phyloP scores from a whole-genome alignment of 2,113 vertebrate species.

The Ceyx melanurus region DNA sequence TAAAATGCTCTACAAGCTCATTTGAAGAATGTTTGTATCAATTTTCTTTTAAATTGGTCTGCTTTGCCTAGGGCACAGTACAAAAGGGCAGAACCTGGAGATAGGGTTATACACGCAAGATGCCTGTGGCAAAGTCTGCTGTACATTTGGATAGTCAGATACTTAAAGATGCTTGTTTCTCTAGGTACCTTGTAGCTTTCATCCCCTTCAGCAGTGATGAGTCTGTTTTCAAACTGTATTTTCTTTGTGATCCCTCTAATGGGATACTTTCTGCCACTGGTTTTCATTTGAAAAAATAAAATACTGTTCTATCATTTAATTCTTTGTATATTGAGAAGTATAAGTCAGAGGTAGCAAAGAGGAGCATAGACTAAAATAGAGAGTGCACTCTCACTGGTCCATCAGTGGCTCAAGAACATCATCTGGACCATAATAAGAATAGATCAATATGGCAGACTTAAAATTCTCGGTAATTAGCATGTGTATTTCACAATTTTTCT shows the following conservation, averaged over 20 bases:
- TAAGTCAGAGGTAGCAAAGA: not conserved
- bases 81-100: not conserved
- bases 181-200: conserved; percentile 14
- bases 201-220: not conserved
- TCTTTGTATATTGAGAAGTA: not conserved
- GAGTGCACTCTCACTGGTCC: not conserved
- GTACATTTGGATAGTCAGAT: conserved; percentile 8
- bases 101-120: fast-evolving
- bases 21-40: not conserved
- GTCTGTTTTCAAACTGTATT: not conserved
- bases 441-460: not conserved
- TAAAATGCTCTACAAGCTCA: not conserved
- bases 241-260: conserved; percentile 2
- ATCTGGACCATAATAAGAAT: not conserved
- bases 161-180: conserved; percentile 8
- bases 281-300: not conserved
- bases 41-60: not conserved
- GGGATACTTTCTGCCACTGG: conserved; percentile 1
- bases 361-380: not conserved
- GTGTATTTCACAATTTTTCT: not conserved
- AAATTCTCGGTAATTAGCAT: not conserved
- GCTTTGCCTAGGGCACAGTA: not conserved
- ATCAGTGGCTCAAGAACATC: not conserved
- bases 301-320: not conserved
- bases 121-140: not conserved